Percentiles rank a stretch among this genome's conserved stretches.
These are phyloP conservation scores for Erinaceus europaeus DNA, from an alignment of 2,113 vertebrate species.

Conservation along the genomic window DNA sequence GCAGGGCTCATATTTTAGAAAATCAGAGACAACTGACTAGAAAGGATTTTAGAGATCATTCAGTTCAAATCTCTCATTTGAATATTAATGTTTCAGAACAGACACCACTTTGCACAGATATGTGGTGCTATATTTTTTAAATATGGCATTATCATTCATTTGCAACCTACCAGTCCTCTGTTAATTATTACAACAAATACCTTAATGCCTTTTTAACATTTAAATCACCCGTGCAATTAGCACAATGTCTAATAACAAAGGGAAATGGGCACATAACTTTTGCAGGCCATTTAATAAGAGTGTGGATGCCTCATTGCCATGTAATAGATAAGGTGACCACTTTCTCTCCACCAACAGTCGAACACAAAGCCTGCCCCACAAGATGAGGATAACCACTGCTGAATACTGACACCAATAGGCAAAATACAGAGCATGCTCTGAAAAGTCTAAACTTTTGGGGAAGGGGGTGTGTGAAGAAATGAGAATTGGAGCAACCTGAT, in stretches of 20 bases:
- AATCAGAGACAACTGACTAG: constrained; percentile 32
- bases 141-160: constrained; percentile 61
- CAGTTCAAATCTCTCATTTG: constrained; percentile 63
- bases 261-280: constrained; percentile 54
- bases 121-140: constrained; percentile 42
- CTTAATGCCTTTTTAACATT: constrained; percentile 73
- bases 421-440: neutral
- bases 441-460: neutral
- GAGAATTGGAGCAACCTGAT: too few relatives aligned
- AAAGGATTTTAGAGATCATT: constrained; percentile 44
- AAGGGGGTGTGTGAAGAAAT: too few relatives aligned
- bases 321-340: constrained; percentile 71
- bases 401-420: neutral
- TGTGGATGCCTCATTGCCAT: constrained; percentile 48
- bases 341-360: constrained; percentile 23
- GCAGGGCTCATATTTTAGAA: neutral
- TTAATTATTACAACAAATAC: constrained; percentile 74
- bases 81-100: constrained; percentile 71
- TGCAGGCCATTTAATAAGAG: constrained; percentile 42
- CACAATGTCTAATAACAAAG: constrained; percentile 59
- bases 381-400: neutral
- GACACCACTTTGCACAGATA: constrained; percentile 28
- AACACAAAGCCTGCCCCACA: neutral
- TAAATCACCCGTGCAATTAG: constrained; percentile 74
- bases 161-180: constrained; percentile 56